phyloP scores from a whole-genome alignment of 1,140 invertebrate species.

The Drosophila mayri region DNA sequence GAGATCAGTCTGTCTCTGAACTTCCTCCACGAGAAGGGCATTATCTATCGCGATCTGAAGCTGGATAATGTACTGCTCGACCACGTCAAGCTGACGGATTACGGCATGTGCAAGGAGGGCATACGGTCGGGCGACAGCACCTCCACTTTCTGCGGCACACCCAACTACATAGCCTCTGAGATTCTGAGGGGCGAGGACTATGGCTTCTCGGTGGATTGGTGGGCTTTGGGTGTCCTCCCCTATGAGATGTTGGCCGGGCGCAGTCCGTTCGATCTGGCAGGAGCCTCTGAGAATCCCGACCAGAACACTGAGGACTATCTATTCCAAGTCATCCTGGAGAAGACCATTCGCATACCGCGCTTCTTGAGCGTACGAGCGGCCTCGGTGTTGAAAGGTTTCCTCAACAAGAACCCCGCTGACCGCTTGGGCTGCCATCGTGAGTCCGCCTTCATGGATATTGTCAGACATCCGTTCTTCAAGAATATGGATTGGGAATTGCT shows the following conservation, averaged over 20 bases:
- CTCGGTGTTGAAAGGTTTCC: constrained; percentile 99
- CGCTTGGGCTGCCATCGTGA: constrained; percentile 96
- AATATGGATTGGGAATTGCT: constrained; percentile 99
- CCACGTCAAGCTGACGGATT: constrained; percentile 99
- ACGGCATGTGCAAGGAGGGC: constrained; percentile 99
- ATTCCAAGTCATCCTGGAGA: constrained; percentile 99
- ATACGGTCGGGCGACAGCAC: constrained; percentile 95
- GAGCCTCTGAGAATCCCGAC: constrained; percentile 98
- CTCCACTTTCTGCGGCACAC: constrained; percentile 98
- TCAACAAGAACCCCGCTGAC: constrained; percentile 98
- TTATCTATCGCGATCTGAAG: constrained; percentile 99
- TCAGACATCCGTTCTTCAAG: constrained; percentile 98
- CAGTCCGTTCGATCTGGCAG: constrained; percentile 98
- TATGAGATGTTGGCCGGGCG: constrained; percentile 99
- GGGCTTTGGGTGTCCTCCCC: constrained; percentile 97
- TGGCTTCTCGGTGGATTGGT: constrained; percentile 98
- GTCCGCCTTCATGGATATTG: constrained; percentile 96
- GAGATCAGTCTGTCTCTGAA: constrained; percentile 99
- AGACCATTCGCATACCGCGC: constrained; percentile 99
- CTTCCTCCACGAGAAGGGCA: constrained; percentile 98
- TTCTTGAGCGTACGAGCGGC: constrained; percentile 98
- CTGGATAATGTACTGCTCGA: constrained; percentile 99
- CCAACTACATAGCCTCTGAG: constrained; percentile 99
- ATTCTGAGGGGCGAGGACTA: constrained; percentile 98
- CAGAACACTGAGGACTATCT: constrained; percentile 99